Base-by-base conservation (phyloP, 1,140 invertebrate genomes). In the Maconellicoccus hirsutus region DNA sequence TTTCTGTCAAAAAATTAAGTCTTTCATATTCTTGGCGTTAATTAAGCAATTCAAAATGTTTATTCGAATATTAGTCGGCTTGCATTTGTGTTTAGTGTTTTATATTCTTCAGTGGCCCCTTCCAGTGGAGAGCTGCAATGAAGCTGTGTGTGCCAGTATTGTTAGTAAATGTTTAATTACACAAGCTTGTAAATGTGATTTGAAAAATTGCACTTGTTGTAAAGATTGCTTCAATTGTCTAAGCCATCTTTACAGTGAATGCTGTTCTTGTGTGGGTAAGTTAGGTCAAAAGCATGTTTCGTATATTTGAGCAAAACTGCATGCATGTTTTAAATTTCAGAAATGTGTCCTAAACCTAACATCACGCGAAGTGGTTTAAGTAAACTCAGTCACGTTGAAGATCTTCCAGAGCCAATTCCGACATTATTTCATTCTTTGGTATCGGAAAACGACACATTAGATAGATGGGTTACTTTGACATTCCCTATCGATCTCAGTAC, bases 81-180 rank as follows among this genome's bases (percentile, higher is more conserved):
- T n/a, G n/a, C n/a, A n/a, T n/a, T n/a, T 33, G 12, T 52, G 42
- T 52, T 4, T 3, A 3, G 42, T 52, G 42, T 52, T 52, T 19
- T 52, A 52, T 16, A 16, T 52, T 16, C 2, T 52, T 16, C 42
- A 52, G n/a, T 52, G 42, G 42, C 42, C 42, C n/a, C 6, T 66
- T 10, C 29, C 29, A 33, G 61, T 66, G 8, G 61, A 76, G 7
- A 72, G 71, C 33, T 94, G 92, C 79, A 94, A 95, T 79, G 90
- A 95, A 80, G 90, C 90, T 14, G 86, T 95, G 70, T 96, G 93
- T 82, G 92, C 90, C 0, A 94, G 92, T 76, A 89, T 95, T 25
- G 95, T 97, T 3, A 96, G 92, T 78, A 96, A 96, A 81, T 98
- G 94, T 78, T 91, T 96, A 86, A 83, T 98, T 38, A 96, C 93